These are phyloP conservation scores for Anabas testudineus DNA, from an alignment of 2,797 vertebrate species.

Conservation along the genomic window DNA sequence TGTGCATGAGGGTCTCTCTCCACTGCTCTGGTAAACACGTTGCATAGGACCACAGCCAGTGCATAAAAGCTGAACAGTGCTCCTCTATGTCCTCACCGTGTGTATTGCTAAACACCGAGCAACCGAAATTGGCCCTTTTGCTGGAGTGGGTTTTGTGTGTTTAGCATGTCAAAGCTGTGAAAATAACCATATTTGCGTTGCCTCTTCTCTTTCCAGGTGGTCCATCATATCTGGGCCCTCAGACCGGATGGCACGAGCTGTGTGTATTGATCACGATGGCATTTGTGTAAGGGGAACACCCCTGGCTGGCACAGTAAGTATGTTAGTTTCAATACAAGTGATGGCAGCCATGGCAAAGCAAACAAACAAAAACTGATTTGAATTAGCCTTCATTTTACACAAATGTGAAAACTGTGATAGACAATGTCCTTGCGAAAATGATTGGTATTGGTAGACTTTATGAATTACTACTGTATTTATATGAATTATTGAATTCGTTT, in stretches of 20 bases:
- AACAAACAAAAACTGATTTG: conserved; percentile 63
- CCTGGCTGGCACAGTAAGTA: conserved; percentile 73
- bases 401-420: conserved; percentile 44
- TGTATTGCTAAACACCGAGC: conserved; percentile 71
- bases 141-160: conserved; percentile 75
- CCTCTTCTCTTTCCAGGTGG: conserved; percentile 83
- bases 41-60: conserved; percentile 79
- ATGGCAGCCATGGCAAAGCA: conserved; percentile 66
- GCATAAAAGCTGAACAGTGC: conserved; percentile 78
- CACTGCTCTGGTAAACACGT: conserved; percentile 76
- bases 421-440: conserved; percentile 47
- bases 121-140: conserved; percentile 75
- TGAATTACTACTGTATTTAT: conserved; percentile 23
- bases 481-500: conserved; percentile 22
- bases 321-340: conserved; percentile 68
- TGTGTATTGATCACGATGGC: conserved; percentile 75
- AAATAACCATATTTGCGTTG: conserved; percentile 86
- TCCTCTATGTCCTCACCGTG: conserved; percentile 74
- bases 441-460: conserved; percentile 14
- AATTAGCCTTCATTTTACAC: conserved; percentile 41
- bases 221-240: conserved; percentile 83
- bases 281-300: conserved; percentile 76
- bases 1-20: conserved; percentile 71
- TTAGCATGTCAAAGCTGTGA: conserved; percentile 88
- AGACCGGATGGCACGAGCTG: conserved; percentile 67